Evolutionary conservation across 2,888 invertebrate genomes (phyloP).

Genomic region (Thymelicus lineola): DNA sequence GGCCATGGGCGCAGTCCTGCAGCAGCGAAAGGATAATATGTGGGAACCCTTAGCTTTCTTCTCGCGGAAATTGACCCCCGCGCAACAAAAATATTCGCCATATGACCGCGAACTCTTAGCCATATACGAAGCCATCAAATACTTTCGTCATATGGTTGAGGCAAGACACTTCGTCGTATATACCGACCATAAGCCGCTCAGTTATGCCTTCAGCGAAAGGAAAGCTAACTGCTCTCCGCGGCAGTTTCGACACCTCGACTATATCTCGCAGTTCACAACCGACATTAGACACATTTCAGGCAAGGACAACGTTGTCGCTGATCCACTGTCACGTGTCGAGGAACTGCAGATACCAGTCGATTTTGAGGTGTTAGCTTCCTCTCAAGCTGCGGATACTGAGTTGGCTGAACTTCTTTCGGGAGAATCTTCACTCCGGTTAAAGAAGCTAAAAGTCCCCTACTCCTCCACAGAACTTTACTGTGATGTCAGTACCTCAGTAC

Average conservation of each 20-base stretch:
- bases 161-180: constrained; percentile 39
- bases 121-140: constrained; percentile 51
- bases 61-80: constrained; percentile 52
- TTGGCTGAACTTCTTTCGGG: constrained; percentile 11
- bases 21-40: constrained; percentile 52
- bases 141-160: constrained; percentile 61
- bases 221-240: constrained; percentile 5
- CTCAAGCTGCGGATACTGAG: constrained; percentile 42
- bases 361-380: constrained; percentile 34
- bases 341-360: constrained; percentile 41
- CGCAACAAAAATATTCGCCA: constrained; percentile 54
- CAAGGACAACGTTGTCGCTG: constrained; percentile 55
- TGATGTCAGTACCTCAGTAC: not conserved
- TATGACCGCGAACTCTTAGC: constrained; percentile 63
- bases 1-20: constrained; percentile 51
- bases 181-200: constrained; percentile 4
- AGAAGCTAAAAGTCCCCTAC: not conserved
- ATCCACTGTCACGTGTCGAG: constrained; percentile 53
- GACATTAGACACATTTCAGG: constrained; percentile 55
- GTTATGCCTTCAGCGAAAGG: not conserved
- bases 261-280: constrained; percentile 56
- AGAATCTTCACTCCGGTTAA: not conserved
- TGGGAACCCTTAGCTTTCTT: constrained; percentile 61
- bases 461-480: not conserved
- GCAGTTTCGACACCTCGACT: constrained; percentile 57